These are phyloP conservation scores for Agrilus planipennis DNA, from an alignment of 1,140 invertebrate genomes.

Conservation along the genomic window DNA sequence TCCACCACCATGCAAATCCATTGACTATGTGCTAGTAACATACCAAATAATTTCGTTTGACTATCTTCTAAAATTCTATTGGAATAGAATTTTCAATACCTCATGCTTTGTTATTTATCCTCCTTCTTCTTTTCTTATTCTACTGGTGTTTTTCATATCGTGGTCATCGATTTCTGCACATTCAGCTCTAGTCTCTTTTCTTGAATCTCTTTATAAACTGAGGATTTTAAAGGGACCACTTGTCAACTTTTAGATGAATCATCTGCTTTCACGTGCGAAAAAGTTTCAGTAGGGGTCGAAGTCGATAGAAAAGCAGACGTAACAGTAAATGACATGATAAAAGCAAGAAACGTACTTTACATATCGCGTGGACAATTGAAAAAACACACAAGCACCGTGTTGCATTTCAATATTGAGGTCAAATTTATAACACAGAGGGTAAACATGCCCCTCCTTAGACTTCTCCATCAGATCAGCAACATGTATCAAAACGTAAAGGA, in stretches of 20 bases:
- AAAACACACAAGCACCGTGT: slow-evolving; percentile 76
- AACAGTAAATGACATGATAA: slow-evolving; percentile 72
- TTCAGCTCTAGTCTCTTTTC: too few species aligned
- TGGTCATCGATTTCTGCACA: too few species aligned
- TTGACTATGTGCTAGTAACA: too few species aligned
- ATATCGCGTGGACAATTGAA: slow-evolving; percentile 78
- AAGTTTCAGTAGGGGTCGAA: slow-evolving; percentile 77
- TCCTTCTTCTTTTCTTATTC: slow-evolving; percentile 8
- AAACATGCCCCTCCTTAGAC: slow-evolving; percentile 86
- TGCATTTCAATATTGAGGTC: slow-evolving; percentile 70
- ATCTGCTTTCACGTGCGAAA: slow-evolving; percentile 85
- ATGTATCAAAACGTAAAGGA: slow-evolving; percentile 97
- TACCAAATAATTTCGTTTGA: too few species aligned
- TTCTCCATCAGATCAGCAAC: slow-evolving; percentile 92
- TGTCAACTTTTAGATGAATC: slow-evolving; percentile 43
- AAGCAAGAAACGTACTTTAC: slow-evolving; percentile 69
- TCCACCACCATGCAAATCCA: too few species aligned
- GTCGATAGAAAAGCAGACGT: slow-evolving; percentile 82
- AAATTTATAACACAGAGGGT: slow-evolving; percentile 82
- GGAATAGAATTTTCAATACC: too few species aligned
- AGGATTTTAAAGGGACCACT: background rate
- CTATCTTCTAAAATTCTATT: too few species aligned
- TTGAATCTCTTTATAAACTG: too few species aligned
- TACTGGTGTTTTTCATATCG: slow-evolving; percentile 3
- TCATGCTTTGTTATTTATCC: too few species aligned